A percentile compares a stretch with the other conserved stretches of the same genome.
Evolutionary conservation across 2,888 invertebrate genomes (phyloP).

Genomic region (Plutella xylostella): DNA sequence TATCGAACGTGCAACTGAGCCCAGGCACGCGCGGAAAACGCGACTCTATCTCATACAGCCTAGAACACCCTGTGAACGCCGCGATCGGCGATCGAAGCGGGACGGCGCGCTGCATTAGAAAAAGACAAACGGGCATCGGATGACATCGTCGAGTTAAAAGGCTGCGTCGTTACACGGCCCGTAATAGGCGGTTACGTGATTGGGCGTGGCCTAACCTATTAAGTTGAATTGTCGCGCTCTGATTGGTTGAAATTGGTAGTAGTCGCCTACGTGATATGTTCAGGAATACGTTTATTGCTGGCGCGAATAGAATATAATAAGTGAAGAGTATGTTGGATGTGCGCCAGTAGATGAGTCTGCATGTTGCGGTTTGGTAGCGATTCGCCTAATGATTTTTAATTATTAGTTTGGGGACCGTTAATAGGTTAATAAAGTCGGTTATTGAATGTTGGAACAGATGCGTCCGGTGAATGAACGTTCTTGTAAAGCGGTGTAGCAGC

Average conservation of each 20-base stretch:
- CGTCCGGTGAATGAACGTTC: constrained; percentile 33
- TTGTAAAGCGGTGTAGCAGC: constrained; percentile 23
- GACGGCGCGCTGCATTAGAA: constrained; percentile 21
- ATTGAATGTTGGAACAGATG: constrained; percentile 31
- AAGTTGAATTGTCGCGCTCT: constrained; percentile 66
- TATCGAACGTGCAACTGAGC: constrained; percentile 67
- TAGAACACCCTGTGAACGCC: constrained; percentile 37
- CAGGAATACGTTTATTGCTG: constrained; percentile 67
- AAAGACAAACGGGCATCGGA: constrained; percentile 40
- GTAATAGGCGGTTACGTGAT: constrained; percentile 71
- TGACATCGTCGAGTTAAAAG: constrained; percentile 64
- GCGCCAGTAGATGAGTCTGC: constrained; percentile 49
- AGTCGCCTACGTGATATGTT: constrained; percentile 68
- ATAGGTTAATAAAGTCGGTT: constrained; percentile 32
- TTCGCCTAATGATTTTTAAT: constrained; percentile 56
- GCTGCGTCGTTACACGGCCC: constrained; percentile 67
- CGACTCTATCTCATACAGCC: constrained; percentile 62
- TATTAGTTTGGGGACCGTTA: constrained; percentile 45
- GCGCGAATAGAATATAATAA: constrained; percentile 68
- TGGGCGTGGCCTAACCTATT: constrained; percentile 67
- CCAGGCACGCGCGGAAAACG: constrained; percentile 63
- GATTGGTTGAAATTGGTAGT: constrained; percentile 70
- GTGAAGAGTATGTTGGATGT: constrained; percentile 61
- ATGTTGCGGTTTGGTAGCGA: constrained; percentile 52
- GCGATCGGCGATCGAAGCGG: constrained; percentile 42